These are phyloP conservation scores for Patella caerulea DNA, from an alignment of 2,888 invertebrate species.

Conservation along the genomic window DNA sequence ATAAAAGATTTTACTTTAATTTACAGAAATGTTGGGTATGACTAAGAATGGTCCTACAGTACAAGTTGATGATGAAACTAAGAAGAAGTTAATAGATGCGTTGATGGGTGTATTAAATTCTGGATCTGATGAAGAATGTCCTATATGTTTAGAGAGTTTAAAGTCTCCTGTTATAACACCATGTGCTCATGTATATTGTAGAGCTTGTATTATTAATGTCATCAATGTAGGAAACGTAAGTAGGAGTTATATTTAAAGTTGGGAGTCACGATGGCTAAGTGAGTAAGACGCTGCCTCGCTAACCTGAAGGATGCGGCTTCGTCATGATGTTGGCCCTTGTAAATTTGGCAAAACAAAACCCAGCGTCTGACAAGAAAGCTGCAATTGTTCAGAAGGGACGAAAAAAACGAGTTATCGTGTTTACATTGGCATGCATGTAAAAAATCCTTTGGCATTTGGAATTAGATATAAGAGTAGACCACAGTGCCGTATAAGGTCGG, in stretches of 20 bases:
- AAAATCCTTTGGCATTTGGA: too few species aligned
- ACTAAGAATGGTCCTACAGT: not conserved
- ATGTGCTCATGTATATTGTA: slow-evolving; percentile 56
- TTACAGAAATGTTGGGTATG: slow-evolving; percentile 8
- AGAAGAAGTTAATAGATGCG: slow-evolving; percentile 42
- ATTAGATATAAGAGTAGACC: too few species aligned
- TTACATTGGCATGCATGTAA: not conserved
- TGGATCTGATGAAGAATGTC: slow-evolving; percentile 56
- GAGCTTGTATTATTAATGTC: slow-evolving; percentile 49
- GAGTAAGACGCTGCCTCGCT: too few species aligned
- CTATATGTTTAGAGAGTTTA: slow-evolving; percentile 52
- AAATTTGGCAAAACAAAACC: not conserved
- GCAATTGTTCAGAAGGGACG: not conserved
- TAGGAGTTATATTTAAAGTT: too few species aligned
- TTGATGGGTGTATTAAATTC: slow-evolving; percentile 46
- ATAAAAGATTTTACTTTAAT: not conserved
- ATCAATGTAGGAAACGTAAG: slow-evolving; percentile 22
- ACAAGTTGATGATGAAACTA: slow-evolving; percentile 29
- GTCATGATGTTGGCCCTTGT: too few species aligned
- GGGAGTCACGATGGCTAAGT: too few species aligned
- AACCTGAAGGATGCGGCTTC: too few species aligned
- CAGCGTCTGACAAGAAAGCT: not conserved
- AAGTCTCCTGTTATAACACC: slow-evolving; percentile 49
- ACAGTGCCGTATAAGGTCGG: too few species aligned
- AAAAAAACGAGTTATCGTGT: not conserved